phyloP scores from a whole-genome alignment of 2,797 vertebrate species.

The Salarias fasciatus region DNA sequence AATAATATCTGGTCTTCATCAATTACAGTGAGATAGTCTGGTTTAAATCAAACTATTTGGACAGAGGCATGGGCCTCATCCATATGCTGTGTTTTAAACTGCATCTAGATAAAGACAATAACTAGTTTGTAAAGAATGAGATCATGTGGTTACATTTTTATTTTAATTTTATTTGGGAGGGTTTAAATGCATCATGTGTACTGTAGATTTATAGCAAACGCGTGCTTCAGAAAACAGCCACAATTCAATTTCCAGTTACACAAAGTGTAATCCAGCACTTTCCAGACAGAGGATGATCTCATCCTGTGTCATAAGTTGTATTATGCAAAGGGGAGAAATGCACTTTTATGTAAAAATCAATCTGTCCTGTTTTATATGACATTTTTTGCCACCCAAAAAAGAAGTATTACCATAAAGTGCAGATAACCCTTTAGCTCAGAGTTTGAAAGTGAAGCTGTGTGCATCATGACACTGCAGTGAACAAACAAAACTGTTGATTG shows the following conservation, averaged over 20 bases:
- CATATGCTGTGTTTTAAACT: conserved; percentile 34
- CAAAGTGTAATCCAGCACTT: neutral
- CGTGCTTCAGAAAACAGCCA: neutral
- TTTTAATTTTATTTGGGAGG: neutral
- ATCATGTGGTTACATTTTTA: conserved; percentile 12
- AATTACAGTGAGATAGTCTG: conserved; percentile 43
- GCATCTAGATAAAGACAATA: conserved; percentile 17
- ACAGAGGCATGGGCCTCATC: conserved; percentile 57
- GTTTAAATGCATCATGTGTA: neutral
- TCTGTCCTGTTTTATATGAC: too few relatives aligned
- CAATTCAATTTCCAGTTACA: neutral
- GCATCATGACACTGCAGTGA: too few relatives aligned
- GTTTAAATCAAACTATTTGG: conserved; percentile 60
- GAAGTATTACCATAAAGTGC: too few relatives aligned
- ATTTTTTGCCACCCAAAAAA: too few relatives aligned
- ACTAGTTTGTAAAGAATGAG: conserved; percentile 1
- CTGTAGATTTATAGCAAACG: too few relatives aligned
- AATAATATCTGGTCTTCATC: conserved; percentile 46
- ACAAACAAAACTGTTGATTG: too few relatives aligned
- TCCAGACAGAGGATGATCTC: too few relatives aligned
- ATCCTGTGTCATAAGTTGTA: neutral
- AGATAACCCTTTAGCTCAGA: too few relatives aligned
- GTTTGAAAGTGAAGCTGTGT: too few relatives aligned
- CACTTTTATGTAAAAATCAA: too few relatives aligned
- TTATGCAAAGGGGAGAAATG: too few relatives aligned